Base-by-base conservation (phyloP, 1,140 invertebrate species). In the Mycetomoellerius zeteki region DNA sequence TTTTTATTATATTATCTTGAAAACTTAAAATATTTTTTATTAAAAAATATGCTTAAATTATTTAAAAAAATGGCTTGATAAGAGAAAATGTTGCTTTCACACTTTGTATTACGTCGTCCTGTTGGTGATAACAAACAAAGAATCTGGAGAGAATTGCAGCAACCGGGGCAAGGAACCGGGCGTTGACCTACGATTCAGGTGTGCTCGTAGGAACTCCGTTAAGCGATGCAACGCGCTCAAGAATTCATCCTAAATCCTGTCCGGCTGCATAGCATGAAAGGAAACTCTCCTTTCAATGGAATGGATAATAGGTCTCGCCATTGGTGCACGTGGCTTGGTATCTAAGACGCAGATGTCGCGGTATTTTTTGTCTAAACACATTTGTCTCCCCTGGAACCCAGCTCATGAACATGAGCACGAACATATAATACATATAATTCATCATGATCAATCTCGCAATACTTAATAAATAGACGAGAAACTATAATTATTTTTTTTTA, bases 211-310 rank as follows among this genome's bases (percentile, higher is more conserved):
- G 65, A 81, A 71, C 58, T 87, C 80, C 85, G 86, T 89, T 88
- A 92, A 21, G 89, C 87, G 89, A 89, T 90, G 71, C 89, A 84
- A 88, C 89, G 78, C 77, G 88, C 81, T 88, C 86, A 81, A 86
- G 89, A 88, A 91, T 93, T 91, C 91, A 93, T 93, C 86, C 87
- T 76, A 92, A 89, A 88, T 88, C 78, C 50, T 73, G 84, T 71
- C 88, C 72, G 78, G 88, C 72, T 67, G 10, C 56, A 60, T 50
- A 73, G 65, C 88, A 85, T 77, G 56, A 91, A 85, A 85, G 85
- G 64, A 87, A 71, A 33, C 37, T 75, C 54, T 71, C 86, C 60
- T 65, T 65, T 81, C 82, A 80, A 84, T 67, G 33, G 60, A 82
- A 89, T 77, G 88, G 78, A 91, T 90, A 88, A 89, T 88, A 81